Conservation (phyloP, 2,888 invertebrate species). For the Lithophane leautieri region DNA sequence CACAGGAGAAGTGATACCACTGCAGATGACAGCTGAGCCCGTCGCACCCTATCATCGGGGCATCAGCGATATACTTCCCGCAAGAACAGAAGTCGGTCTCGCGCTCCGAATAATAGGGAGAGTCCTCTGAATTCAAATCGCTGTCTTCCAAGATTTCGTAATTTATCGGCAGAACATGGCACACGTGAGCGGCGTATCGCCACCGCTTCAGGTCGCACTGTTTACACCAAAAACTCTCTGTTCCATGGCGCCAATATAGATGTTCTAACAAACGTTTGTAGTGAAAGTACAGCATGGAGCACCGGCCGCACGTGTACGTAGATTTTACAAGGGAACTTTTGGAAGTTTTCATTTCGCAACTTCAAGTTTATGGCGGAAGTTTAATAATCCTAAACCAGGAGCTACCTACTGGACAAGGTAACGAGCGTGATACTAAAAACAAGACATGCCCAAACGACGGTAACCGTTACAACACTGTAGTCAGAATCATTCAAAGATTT, state of each 20-base stretch:
- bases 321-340: slow-evolving; percentile 64
- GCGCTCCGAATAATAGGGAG: slow-evolving; percentile 57
- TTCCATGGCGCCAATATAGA: slow-evolving; percentile 83
- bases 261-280: slow-evolving; percentile 81
- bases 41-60: slow-evolving; percentile 83
- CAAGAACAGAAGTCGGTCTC: slow-evolving; percentile 78
- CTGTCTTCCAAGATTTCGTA: slow-evolving; percentile 58
- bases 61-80: slow-evolving; percentile 72
- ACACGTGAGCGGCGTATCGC: slow-evolving; percentile 78
- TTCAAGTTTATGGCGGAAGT: slow-evolving; percentile 61
- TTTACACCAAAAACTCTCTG: slow-evolving; percentile 77
- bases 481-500: slow-evolving; percentile 16
- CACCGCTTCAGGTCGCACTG: slow-evolving; percentile 77
- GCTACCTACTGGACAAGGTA: slow-evolving; percentile 36
- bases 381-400: slow-evolving; percentile 61
- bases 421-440: slow-evolving; percentile 35
- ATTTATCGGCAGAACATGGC: slow-evolving; percentile 78
- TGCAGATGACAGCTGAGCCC: slow-evolving; percentile 73
- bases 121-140: slow-evolving; percentile 53
- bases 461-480: slow-evolving; percentile 19
- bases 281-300: slow-evolving; percentile 75
- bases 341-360: slow-evolving; percentile 68
- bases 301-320: slow-evolving; percentile 75
- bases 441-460: slow-evolving; percentile 50
- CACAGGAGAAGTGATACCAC: slow-evolving; percentile 83